These are phyloP conservation scores for Tridacna gigas DNA, from an alignment of 2,888 invertebrate genomes.

Conservation along the genomic window DNA sequence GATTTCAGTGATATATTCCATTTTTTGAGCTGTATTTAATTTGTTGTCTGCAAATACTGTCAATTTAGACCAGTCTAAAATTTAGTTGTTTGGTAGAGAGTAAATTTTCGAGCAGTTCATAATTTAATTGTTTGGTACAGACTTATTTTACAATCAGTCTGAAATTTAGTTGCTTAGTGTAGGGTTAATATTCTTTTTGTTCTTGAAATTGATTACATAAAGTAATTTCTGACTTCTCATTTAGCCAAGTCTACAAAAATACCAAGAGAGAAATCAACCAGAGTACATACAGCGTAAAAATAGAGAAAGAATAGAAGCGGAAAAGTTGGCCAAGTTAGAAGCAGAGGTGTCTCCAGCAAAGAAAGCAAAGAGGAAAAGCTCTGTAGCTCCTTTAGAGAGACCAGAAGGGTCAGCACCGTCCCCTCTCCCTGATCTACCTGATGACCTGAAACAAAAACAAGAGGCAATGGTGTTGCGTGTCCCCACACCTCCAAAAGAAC, in stretches of 20 bases:
- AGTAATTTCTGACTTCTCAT: neutral
- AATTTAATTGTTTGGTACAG: no score
- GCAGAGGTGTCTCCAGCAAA: conserved; percentile 66
- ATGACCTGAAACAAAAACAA: conserved; percentile 79
- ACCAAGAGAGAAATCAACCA: conserved; percentile 81
- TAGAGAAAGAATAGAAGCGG: conserved; percentile 73
- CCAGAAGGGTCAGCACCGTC: conserved; percentile 65
- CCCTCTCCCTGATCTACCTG: conserved; percentile 81
- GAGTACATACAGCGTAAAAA: conserved; percentile 81
- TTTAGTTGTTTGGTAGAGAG: no score
- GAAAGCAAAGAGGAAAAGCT: conserved; percentile 73
- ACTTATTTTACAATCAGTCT: no score
- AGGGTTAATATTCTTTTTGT: no score
- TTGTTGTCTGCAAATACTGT: no score
- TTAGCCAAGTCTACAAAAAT: conserved; percentile 81
- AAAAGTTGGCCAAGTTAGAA: conserved; percentile 55
- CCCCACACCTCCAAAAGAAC: conserved; percentile 69
- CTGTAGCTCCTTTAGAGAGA: conserved; percentile 79
- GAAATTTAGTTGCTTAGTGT: no score
- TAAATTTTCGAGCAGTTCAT: no score
- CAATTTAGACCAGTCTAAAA: no score
- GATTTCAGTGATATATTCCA: no score
- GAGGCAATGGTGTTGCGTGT: conserved; percentile 65
- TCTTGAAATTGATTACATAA: neutral
- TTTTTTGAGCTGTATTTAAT: no score